These are phyloP conservation scores for Eristalis pertinax DNA, from an alignment of 2,888 invertebrate genomes.

Conservation along the genomic window DNA sequence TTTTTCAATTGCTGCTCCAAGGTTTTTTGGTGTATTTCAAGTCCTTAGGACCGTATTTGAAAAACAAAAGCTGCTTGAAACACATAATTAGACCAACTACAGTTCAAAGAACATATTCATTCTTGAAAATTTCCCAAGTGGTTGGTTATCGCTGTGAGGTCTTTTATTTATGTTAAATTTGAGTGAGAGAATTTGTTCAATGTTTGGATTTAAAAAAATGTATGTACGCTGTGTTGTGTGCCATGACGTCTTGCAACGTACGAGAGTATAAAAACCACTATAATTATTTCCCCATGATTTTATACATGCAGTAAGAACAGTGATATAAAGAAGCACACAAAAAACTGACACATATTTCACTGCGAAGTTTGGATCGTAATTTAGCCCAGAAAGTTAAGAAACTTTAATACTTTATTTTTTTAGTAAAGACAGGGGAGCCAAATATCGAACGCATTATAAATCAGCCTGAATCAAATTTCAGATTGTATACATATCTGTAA, in stretches of 20 bases:
- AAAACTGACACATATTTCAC: too few species aligned
- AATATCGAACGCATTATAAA: too few species aligned
- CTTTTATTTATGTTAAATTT: background rate
- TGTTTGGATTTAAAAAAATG: background rate
- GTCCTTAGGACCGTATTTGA: background rate
- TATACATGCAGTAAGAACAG: too few species aligned
- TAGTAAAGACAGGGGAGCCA: too few species aligned
- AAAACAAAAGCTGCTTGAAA: background rate
- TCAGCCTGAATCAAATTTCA: too few species aligned
- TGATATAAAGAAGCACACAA: too few species aligned
- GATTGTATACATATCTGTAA: too few species aligned
- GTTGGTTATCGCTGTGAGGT: background rate
- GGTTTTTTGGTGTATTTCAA: background rate
- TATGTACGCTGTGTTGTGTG: background rate
- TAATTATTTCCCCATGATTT: too few species aligned
- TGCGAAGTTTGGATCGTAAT: too few species aligned
- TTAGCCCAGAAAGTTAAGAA: too few species aligned
- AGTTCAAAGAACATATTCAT: constrained; percentile 45
- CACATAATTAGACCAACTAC: background rate
- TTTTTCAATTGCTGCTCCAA: constrained; percentile 36
- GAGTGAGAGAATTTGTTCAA: background rate
- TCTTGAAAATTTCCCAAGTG: background rate
- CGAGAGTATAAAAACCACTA: background rate
- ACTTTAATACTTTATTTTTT: too few species aligned
- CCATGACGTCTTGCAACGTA: background rate